Percentiles rank a stretch among this genome's conserved stretches.
Evolutionary conservation across 2,888 invertebrate species (phyloP).

Genomic region (Drosophila bunnanda): DNA sequence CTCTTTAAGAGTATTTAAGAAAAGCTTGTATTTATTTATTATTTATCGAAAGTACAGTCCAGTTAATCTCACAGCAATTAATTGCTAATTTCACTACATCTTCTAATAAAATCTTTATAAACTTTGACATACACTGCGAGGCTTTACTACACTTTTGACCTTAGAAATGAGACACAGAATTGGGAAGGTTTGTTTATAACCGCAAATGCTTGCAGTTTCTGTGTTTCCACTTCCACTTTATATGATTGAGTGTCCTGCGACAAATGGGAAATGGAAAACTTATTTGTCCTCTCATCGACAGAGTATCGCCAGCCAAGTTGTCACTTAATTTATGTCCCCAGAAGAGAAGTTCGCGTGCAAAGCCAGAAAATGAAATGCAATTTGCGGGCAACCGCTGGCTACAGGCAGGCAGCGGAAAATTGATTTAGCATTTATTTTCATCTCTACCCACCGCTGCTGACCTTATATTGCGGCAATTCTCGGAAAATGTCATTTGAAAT

Average conservation of each 20-base stretch:
- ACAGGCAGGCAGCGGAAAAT: slow-evolving; percentile 39
- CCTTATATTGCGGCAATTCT: slow-evolving; percentile 58
- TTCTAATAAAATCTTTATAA: background rate
- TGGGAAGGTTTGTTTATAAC: background rate
- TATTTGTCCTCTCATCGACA: slow-evolving; percentile 33
- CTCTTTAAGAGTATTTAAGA: no score
- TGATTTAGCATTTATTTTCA: slow-evolving; percentile 69
- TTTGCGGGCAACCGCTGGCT: slow-evolving; percentile 38
- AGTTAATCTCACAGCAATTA: background rate
- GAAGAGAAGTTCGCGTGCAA: slow-evolving; percentile 16
- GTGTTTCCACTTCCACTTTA: slow-evolving; percentile 16
- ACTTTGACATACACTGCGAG: background rate
- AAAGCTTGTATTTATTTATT: background rate
- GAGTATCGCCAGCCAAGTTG: slow-evolving; percentile 20
- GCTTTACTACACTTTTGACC: slow-evolving; percentile 2
- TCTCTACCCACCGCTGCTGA: slow-evolving; percentile 5
- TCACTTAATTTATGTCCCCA: slow-evolving; percentile 34
- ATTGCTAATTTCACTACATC: background rate
- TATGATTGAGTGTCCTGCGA: slow-evolving; percentile 38
- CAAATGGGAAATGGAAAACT: slow-evolving; percentile 27
- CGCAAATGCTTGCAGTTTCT: background rate
- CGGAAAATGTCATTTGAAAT: slow-evolving; percentile 73
- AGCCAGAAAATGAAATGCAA: slow-evolving; percentile 35
- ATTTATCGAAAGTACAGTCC: background rate
- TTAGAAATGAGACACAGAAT: background rate